Conservation (phyloP, 64 coral and sea anemone species). For the Pocillopora damicornis region DNA sequence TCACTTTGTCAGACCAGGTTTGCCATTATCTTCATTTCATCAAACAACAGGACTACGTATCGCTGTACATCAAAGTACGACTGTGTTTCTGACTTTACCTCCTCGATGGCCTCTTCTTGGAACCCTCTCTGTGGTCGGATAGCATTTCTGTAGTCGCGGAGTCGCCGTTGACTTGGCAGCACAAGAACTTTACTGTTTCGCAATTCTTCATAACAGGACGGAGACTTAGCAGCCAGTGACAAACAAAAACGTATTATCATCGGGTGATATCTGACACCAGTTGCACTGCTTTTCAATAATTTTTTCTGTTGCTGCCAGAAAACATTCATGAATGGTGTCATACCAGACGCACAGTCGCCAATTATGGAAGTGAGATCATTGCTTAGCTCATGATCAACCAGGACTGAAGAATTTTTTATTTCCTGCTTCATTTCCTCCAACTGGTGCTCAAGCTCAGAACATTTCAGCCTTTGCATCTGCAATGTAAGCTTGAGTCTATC, state of each 20-base stretch:
- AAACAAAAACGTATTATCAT: slow-evolving; percentile 32
- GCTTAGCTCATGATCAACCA: slow-evolving; percentile 31
- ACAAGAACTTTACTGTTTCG: neutral
- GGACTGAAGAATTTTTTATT: slow-evolving; percentile 12
- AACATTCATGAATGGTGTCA: slow-evolving; percentile 57
- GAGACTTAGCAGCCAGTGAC: slow-evolving; percentile 14
- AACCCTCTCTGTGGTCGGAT: slow-evolving; percentile 15
- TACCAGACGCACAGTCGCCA: neutral
- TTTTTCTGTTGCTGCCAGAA: slow-evolving; percentile 61
- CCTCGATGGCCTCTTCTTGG: neutral
- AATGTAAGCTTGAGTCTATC: slow-evolving; percentile 34
- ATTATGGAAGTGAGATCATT: slow-evolving; percentile 7
- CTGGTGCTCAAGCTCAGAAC: slow-evolving; percentile 41
- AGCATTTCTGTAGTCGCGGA: slow-evolving; percentile 17
- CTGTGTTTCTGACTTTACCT: neutral
- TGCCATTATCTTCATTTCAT: slow-evolving; percentile 23
- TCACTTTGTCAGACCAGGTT: slow-evolving; percentile 16
- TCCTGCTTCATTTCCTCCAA: slow-evolving; percentile 41
- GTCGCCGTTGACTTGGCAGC: neutral
- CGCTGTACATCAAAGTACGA: slow-evolving; percentile 24
- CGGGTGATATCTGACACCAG: slow-evolving; percentile 33
- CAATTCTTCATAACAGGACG: slow-evolving; percentile 24
- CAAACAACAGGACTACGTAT: slow-evolving; percentile 19
- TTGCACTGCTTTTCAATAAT: slow-evolving; percentile 10
- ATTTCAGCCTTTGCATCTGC: slow-evolving; percentile 40